Conservation (phyloP, 2,113 vertebrate species). For the Triplophysa siluroides region DNA sequence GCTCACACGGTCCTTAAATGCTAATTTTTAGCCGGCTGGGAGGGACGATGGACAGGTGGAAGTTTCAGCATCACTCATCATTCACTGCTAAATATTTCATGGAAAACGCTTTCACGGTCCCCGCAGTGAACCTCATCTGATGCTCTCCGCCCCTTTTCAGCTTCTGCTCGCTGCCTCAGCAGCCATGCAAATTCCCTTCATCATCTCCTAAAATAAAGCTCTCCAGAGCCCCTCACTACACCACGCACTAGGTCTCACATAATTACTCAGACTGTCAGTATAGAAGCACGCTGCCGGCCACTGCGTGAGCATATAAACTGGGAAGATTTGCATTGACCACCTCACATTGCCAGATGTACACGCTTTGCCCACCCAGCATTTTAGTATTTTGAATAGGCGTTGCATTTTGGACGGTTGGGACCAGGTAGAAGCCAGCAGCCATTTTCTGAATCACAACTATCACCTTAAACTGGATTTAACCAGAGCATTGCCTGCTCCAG, state of each 20-base stretch:
- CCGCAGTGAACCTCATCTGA: constrained; percentile 27
- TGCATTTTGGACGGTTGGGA: constrained; percentile 1
- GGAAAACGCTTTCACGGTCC: constrained; percentile 25
- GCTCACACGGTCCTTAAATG: not conserved
- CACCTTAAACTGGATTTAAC: not conserved
- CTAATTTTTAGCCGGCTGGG: not conserved
- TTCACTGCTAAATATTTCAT: constrained; percentile 37
- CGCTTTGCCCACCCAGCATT: not conserved
- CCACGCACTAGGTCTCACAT: constrained; percentile 55
- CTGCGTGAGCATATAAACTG: constrained; percentile 38
- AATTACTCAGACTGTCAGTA: constrained; percentile 55
- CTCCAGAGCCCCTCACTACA: constrained; percentile 47
- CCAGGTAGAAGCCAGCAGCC: too few relatives aligned
- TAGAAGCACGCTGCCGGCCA: constrained; percentile 25
- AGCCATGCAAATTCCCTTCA: constrained; percentile 34
- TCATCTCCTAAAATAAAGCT: constrained; percentile 54
- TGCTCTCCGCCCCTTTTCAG: constrained; percentile 31
- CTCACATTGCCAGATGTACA: constrained; percentile 9
- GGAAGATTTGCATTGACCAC: constrained; percentile 30
- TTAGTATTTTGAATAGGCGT: not conserved
- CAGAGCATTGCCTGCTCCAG: not conserved
- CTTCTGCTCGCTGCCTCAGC: constrained; percentile 10
- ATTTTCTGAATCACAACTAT: too few relatives aligned
- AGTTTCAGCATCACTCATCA: constrained; percentile 28
- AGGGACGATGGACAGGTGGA: constrained; percentile 2